Evolutionary conservation across 2,888 invertebrate species (phyloP).

Genomic region (Polyommatus icarus): DNA sequence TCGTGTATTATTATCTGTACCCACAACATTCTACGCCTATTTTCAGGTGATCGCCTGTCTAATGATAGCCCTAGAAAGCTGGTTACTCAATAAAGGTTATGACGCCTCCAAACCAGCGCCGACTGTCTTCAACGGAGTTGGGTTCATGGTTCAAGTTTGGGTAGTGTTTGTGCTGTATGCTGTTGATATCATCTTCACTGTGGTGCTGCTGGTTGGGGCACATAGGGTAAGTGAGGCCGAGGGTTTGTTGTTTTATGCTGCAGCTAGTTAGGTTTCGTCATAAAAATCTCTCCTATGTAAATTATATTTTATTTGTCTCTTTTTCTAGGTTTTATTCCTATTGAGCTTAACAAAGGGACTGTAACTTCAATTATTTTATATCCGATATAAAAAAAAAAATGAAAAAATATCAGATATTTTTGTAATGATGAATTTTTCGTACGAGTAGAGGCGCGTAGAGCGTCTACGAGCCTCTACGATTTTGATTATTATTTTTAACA

Average conservation of each 20-base stretch:
- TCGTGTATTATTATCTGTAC: no score
- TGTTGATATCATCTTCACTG: constrained; percentile 42
- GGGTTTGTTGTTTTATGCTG: no score
- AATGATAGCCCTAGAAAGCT: constrained; percentile 36
- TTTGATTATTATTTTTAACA: no score
- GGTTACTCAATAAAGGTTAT: not conserved
- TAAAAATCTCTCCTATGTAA: no score
- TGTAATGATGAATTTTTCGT: not conserved
- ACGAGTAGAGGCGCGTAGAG: not conserved
- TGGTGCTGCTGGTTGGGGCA: constrained; percentile 50
- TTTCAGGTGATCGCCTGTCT: constrained; percentile 36
- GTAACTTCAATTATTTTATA: no score
- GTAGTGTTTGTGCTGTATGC: constrained; percentile 41
- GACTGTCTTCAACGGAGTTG: constrained; percentile 39
- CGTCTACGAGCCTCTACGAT: not conserved
- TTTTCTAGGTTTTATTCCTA: no score
- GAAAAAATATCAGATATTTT: not conserved
- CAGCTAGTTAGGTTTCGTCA: no score
- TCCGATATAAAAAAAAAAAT: constrained; percentile 14
- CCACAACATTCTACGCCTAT: not conserved
- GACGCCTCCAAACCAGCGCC: constrained; percentile 23
- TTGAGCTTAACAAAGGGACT: no score
- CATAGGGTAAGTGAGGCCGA: constrained; percentile 46
- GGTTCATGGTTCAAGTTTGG: constrained; percentile 41
- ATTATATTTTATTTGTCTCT: no score